These are phyloP conservation scores for Eubucco bourcierii DNA, from an alignment of 2,113 vertebrate species.

Conservation along the genomic window DNA sequence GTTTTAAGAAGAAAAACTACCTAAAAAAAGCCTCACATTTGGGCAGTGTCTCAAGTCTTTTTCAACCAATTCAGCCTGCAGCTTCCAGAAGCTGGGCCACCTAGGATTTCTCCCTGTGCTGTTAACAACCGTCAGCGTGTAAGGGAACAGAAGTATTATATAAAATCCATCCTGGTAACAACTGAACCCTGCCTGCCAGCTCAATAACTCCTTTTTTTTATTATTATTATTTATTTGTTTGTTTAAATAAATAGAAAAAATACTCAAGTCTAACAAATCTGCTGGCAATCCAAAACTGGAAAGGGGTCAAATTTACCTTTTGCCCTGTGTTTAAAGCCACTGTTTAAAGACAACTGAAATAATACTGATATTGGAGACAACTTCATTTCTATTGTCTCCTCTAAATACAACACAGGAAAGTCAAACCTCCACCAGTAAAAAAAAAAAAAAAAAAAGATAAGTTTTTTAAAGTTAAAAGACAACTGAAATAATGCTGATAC, in stretches of 20 bases:
- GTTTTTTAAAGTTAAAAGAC: background rate
- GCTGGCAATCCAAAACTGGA: slow-evolving; percentile 46
- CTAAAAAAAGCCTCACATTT: slow-evolving; percentile 50
- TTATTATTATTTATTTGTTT: too few relatives aligned
- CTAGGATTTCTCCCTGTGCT: slow-evolving; percentile 52
- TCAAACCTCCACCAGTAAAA: background rate
- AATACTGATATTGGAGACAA: slow-evolving; percentile 2
- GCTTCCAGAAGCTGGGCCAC: slow-evolving; percentile 22
- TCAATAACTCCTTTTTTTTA: slow-evolving; percentile 18
- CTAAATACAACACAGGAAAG: background rate
- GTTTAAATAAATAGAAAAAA: slow-evolving; percentile 21
- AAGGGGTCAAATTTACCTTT: slow-evolving; percentile 54
- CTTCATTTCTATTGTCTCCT: slow-evolving; percentile 6
- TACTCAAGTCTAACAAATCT: slow-evolving; percentile 47
- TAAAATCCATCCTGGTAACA: slow-evolving; percentile 40
- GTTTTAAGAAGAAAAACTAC: background rate
- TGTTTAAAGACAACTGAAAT: background rate
- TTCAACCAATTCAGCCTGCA: slow-evolving; percentile 31
- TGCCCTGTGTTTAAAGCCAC: slow-evolving; percentile 34
- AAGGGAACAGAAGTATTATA: slow-evolving; percentile 43
- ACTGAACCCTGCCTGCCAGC: slow-evolving; percentile 40
- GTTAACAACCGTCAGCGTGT: slow-evolving; percentile 41
- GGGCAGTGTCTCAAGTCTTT: slow-evolving; percentile 4
- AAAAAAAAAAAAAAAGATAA: background rate
- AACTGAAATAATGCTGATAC: background rate